Evolutionary conservation across 1,140 invertebrate genomes (phyloP).

Genomic region (Xylocopa sonorina): DNA sequence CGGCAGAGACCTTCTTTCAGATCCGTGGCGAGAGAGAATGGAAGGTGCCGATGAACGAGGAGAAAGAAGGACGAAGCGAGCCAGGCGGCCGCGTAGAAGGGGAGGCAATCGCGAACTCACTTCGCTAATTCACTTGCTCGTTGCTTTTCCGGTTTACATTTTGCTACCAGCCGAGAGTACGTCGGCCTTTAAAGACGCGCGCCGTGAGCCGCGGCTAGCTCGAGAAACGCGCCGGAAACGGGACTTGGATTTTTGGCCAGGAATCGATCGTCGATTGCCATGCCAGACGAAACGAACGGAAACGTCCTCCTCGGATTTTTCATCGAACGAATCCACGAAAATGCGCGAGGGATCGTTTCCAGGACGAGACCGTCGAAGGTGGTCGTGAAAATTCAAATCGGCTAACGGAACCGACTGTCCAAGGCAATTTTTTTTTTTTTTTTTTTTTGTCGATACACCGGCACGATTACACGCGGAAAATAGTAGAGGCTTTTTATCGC

Average conservation of each 20-base stretch:
- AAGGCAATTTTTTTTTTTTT: no score
- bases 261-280: slow-evolving; percentile 20
- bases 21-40: slow-evolving; percentile 69
- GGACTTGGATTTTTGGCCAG: slow-evolving; percentile 59
- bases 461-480: slow-evolving; percentile 3
- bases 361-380: not conserved
- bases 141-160: slow-evolving; percentile 78
- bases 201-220: no score
- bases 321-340: no score
- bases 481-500: not conserved
- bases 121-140: slow-evolving; percentile 77
- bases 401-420: slow-evolving; percentile 13
- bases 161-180: slow-evolving; percentile 63
- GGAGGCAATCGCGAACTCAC: slow-evolving; percentile 69
- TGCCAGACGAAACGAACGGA: not conserved
- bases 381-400: slow-evolving; percentile 27
- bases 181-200: slow-evolving; percentile 66
- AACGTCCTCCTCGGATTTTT: no score
- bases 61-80: slow-evolving; percentile 63
- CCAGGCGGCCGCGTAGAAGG: slow-evolving; percentile 29
- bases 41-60: slow-evolving; percentile 63
- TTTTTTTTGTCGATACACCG: no score
- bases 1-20: slow-evolving; percentile 81
- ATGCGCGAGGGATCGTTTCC: not conserved
- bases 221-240: slow-evolving; percentile 49